Conservation (phyloP, 1,140 invertebrate species). For the Meteorus sp. region DNA sequence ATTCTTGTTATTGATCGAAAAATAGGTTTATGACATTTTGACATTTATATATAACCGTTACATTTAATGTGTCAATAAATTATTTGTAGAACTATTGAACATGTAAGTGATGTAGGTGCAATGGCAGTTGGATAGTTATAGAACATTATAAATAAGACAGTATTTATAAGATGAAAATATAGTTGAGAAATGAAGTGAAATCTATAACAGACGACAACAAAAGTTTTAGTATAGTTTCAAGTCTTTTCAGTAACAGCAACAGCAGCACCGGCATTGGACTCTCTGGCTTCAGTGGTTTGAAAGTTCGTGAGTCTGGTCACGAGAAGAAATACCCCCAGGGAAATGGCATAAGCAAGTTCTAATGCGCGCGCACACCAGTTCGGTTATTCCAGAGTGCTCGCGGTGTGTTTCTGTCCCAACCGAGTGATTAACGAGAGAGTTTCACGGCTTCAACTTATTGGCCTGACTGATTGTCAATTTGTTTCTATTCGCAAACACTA, state of each 20-base stretch:
- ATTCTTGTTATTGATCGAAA: too few relatives aligned
- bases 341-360: too few relatives aligned
- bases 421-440: conserved; percentile 8
- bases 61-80: too few relatives aligned
- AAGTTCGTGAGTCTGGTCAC: conserved; percentile 19
- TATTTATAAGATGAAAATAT: too few relatives aligned
- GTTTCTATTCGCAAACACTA: background rate
- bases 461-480: conserved; percentile 5
- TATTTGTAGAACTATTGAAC: too few relatives aligned
- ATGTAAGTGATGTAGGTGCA: too few relatives aligned
- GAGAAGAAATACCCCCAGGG: conserved; percentile 8
- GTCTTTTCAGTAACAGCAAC: too few relatives aligned
- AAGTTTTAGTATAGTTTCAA: conserved; percentile 18
- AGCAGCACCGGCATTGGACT: background rate
- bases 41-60: too few relatives aligned
- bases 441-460: background rate
- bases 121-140: too few relatives aligned
- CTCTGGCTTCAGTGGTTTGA: conserved; percentile 17
- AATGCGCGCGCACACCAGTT: too few relatives aligned
- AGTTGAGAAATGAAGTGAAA: background rate
- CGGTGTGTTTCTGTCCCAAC: conserved; percentile 15
- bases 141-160: too few relatives aligned
- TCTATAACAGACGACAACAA: conserved; percentile 1
- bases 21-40: too few relatives aligned
- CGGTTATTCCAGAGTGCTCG: conserved; percentile 8